Percentiles rank a stretch among this genome's conserved stretches.
Conservation (phyloP, 37 sponge, comb jelly and placozoan species). For the Eunapius fragilis region DNA sequence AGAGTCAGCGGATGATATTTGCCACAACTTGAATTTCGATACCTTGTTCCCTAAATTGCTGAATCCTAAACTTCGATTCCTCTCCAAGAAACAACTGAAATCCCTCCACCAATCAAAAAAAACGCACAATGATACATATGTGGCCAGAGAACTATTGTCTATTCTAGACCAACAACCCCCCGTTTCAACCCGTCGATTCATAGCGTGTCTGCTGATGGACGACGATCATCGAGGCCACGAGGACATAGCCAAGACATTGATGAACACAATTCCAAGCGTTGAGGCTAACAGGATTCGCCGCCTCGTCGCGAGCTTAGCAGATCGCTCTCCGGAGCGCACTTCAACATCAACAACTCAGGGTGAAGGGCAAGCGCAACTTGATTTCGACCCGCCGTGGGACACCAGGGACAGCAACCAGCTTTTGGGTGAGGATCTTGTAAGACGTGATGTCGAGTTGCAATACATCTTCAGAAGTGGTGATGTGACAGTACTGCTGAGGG, state of each 20-base stretch:
- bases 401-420: not conserved
- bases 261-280: not conserved
- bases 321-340: not conserved
- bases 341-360: not conserved
- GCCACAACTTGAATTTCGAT: not conserved
- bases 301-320: not conserved
- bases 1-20: not conserved
- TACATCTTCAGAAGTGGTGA: not conserved
- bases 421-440: not conserved
- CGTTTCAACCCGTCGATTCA: not conserved
- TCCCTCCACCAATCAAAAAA: not conserved
- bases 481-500: not conserved
- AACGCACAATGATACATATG: not conserved
- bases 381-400: not conserved
- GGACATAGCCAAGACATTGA: not conserved
- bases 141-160: not conserved
- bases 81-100: not conserved
- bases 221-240: not conserved
- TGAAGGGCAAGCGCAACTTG: not conserved
- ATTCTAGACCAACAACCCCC: not conserved
- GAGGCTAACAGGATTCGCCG: not conserved
- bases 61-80: not conserved
- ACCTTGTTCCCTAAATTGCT: not conserved
- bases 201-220: not conserved
- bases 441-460: not conserved